Conservation (phyloP, 2,113 vertebrate species). For the Rhea americana region DNA sequence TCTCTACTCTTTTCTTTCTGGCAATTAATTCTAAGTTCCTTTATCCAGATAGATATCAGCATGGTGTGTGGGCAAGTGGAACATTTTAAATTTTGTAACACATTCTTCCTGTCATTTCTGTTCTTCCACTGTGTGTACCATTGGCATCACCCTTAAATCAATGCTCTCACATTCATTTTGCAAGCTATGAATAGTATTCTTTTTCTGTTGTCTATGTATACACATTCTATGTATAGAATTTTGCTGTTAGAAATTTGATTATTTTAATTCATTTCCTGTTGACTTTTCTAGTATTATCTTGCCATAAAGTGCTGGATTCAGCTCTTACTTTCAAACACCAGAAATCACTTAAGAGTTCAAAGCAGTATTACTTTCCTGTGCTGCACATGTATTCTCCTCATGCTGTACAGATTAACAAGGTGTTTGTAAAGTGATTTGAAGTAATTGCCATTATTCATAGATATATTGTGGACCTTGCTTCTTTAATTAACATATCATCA, state of each 20-base stretch:
- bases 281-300: background rate
- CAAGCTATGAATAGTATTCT: background rate
- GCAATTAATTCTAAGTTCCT: background rate
- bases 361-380: background rate
- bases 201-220: background rate
- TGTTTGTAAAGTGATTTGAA: background rate
- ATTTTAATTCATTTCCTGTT: background rate
- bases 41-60: background rate
- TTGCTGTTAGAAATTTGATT: background rate
- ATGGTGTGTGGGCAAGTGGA: background rate
- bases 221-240: background rate
- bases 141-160: background rate
- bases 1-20: background rate
- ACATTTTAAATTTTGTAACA: background rate
- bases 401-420: background rate
- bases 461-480: rapidly evolving
- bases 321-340: background rate
- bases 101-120: background rate
- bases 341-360: background rate
- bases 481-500: background rate
- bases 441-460: background rate
- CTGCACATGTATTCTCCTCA: background rate
- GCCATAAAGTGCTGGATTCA: background rate
- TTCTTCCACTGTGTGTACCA: background rate
- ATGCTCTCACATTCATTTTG: background rate